A percentile compares a stretch with the other conserved stretches of the same genome.
phyloP scores from a whole-genome alignment of 2,797 vertebrate species.

The Melanotaenia pygmaea region DNA sequence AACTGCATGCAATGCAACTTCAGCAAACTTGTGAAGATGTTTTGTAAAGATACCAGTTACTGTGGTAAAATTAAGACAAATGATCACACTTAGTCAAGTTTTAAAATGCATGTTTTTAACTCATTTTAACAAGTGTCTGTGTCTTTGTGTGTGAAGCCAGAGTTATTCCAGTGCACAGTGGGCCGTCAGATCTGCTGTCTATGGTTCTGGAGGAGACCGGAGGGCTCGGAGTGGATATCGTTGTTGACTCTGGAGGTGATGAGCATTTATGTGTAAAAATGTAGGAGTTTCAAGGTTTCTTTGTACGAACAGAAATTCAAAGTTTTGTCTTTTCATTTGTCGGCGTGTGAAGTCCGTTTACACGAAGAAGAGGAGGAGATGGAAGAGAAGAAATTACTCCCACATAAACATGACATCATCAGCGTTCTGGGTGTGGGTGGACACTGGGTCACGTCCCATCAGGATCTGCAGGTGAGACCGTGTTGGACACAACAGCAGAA shows the following conservation, averaged over 20 bases:
- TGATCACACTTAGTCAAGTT: no score
- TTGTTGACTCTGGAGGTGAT: slow-evolving; percentile 92
- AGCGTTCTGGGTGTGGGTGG: slow-evolving; percentile 89
- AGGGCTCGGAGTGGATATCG: slow-evolving; percentile 93
- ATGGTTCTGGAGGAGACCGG: slow-evolving; percentile 94
- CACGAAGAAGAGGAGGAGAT: slow-evolving; percentile 82
- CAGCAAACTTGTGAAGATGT: no score
- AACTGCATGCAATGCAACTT: slow-evolving; percentile 1
- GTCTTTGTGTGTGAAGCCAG: slow-evolving; percentile 79
- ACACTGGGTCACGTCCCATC: slow-evolving; percentile 92
- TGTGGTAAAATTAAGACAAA: no score
- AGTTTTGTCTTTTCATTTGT: not conserved
- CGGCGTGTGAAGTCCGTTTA: slow-evolving; percentile 82
- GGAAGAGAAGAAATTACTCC: slow-evolving; percentile 75
- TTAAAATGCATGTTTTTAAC: not conserved
- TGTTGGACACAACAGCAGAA: not conserved
- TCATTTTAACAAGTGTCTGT: not conserved
- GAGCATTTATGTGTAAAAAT: not conserved
- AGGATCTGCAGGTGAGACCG: slow-evolving; percentile 88
- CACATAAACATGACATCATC: slow-evolving; percentile 95
- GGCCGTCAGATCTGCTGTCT: slow-evolving; percentile 85
- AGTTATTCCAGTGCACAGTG: slow-evolving; percentile 86
- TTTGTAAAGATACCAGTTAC: no score
- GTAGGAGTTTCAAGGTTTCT: not conserved
- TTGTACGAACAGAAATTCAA: not conserved